phyloP scores from a whole-genome alignment of 2,888 invertebrate genomes.

The Periphyllus acericola region DNA sequence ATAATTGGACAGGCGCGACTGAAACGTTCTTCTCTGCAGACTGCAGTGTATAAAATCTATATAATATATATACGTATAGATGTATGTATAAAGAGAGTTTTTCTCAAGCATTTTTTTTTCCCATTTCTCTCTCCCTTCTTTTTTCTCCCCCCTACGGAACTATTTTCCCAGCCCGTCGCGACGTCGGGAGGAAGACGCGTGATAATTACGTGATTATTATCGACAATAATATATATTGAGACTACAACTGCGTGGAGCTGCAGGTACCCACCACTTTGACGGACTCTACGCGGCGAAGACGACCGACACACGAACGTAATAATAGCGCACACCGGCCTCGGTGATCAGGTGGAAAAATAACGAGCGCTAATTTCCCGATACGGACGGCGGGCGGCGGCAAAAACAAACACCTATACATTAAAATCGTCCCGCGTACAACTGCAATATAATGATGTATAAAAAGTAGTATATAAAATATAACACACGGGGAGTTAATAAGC shows the following conservation, averaged over 20 bases:
- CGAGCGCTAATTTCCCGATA: slow-evolving; percentile 47
- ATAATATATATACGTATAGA: neutral
- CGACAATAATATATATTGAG: neutral
- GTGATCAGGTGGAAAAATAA: slow-evolving; percentile 60
- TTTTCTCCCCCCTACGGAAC: neutral
- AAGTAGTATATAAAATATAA: neutral
- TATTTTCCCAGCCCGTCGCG: neutral
- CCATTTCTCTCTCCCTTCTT: neutral
- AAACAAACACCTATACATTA: slow-evolving; percentile 19
- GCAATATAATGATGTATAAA: neutral
- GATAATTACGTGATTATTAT: slow-evolving; percentile 35
- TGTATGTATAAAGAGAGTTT: too few species aligned
- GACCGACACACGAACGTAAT: slow-evolving; percentile 1
- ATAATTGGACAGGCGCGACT: slow-evolving; percentile 11
- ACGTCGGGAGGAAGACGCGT: neutral
- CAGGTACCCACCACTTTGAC: neutral
- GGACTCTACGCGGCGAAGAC: neutral
- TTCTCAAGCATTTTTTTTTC: neutral
- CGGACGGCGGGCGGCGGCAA: neutral
- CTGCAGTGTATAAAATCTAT: neutral
- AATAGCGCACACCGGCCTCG: neutral
- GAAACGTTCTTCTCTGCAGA: neutral
- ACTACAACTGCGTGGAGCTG: neutral
- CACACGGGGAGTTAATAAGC: neutral
- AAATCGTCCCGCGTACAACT: neutral